Evolutionary conservation across 1,140 invertebrate species (phyloP).

Genomic region (Papilio helenus): DNA sequence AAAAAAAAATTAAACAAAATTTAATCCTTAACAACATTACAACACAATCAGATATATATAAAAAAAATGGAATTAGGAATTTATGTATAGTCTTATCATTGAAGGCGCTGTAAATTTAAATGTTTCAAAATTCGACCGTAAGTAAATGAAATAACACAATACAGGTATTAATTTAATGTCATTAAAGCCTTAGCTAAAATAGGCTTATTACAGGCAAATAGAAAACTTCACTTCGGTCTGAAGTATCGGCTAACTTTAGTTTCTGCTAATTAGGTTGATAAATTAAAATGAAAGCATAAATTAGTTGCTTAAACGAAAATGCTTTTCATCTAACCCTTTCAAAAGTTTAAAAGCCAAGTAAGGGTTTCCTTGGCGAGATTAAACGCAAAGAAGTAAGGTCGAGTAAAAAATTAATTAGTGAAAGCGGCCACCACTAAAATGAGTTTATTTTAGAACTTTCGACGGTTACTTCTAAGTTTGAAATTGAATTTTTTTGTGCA

Average conservation of each 20-base stretch:
- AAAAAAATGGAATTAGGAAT: too few species aligned
- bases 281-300: slow-evolving; percentile 28
- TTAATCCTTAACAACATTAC: too few species aligned
- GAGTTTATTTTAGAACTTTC: slow-evolving; percentile 24
- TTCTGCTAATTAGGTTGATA: slow-evolving; percentile 27
- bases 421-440: slow-evolving; percentile 24
- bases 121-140: too few species aligned
- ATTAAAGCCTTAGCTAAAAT: not conserved
- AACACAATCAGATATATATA: too few species aligned
- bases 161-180: not conserved
- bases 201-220: not conserved
- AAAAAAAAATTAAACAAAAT: too few species aligned
- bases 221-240: not conserved
- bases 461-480: slow-evolving; percentile 6
- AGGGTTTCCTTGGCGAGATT: slow-evolving; percentile 22
- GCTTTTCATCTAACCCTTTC: slow-evolving; percentile 25
- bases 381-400: slow-evolving; percentile 27
- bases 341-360: slow-evolving; percentile 24
- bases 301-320: slow-evolving; percentile 29
- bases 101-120: too few species aligned
- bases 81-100: too few species aligned
- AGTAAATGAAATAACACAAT: too few species aligned
- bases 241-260: slow-evolving; percentile 21
- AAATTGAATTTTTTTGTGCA: slow-evolving; percentile 8
- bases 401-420: slow-evolving; percentile 26